These are phyloP conservation scores for Volucella zonaria DNA, from an alignment of 2,888 invertebrate genomes.

Conservation along the genomic window DNA sequence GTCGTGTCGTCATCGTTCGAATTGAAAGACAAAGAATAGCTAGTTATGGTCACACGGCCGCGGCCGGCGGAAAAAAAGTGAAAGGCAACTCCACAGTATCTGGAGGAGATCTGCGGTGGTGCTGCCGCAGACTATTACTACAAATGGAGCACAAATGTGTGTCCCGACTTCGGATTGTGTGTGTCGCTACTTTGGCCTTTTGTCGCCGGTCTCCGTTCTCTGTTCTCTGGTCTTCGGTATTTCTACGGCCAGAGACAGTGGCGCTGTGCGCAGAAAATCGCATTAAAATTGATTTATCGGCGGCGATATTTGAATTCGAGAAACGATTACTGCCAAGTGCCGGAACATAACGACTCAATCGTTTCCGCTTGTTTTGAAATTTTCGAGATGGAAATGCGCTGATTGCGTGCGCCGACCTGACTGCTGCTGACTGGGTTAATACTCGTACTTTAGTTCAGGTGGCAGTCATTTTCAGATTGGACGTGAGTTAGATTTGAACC, in stretches of 20 bases:
- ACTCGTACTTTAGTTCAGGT: constrained; percentile 22
- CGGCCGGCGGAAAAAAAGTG: constrained; percentile 59
- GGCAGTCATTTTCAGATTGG: constrained; percentile 34
- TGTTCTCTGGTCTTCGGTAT: not conserved
- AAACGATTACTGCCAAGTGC: constrained; percentile 74
- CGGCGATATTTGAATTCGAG: constrained; percentile 71
- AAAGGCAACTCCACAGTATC: constrained; percentile 60
- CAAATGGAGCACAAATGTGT: constrained; percentile 36
- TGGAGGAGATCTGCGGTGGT: constrained; percentile 56
- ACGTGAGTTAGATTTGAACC: constrained; percentile 20
- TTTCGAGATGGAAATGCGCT: constrained; percentile 47
- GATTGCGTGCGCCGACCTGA: constrained; percentile 27
- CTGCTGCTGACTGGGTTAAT: constrained; percentile 24
- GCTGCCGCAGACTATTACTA: constrained; percentile 10
- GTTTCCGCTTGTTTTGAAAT: constrained; percentile 72
- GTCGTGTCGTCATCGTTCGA: not conserved
- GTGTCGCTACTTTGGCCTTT: not conserved
- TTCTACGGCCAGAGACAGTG: constrained; percentile 34
- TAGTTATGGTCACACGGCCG: constrained; percentile 56
- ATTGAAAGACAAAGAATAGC: constrained; percentile 60
- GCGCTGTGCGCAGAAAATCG: constrained; percentile 67
- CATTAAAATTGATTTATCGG: constrained; percentile 73
- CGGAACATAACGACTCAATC: constrained; percentile 74
- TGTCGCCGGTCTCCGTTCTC: not conserved
- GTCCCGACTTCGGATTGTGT: not conserved